Evolutionary conservation across 2,797 vertebrate species (phyloP), one percentile per base, ranked within the genome.

Genomic region (Ciconia nigra): DNA sequence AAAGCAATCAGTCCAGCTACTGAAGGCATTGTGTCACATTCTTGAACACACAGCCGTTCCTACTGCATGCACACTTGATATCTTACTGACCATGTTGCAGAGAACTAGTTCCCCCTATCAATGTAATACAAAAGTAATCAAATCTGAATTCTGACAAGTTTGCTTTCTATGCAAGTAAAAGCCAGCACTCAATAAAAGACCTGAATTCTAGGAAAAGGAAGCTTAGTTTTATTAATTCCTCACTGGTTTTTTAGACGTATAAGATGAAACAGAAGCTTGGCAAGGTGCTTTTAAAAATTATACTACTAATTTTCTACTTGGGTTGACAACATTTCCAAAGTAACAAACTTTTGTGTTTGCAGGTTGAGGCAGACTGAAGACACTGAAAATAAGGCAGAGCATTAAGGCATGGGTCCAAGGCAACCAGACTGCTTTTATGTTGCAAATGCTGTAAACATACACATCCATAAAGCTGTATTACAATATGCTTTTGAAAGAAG

Each of bases 31-130:
- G 7, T n/a, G 13, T 33, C 46, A 76, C 26, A 26, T 49, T 37
- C 19, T 35, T 15, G 21, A 93, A 18, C 11, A 39, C 0, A 2
- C 11, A 83, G 44, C 10, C 6, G 0, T 22, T 62, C 44, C 55
- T 57, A 66, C 13, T 10, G 37, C 19, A 39, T 4, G 17, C 17
- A 84, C 18, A 33, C 47, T 62, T n/a, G 6, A 1, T 39, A 49
- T 28, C 18, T 81, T 58, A 71, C 13, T 51, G n/a, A 37, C 25
- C 25, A 59, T 3, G 2, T 1, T 70, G 21, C 35, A 85, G 24
- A 5, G 15, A 83, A 35, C 0, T 1, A 71, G 13, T 39, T 52
- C n/a, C 24, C 31, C 37, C 18, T 21, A 66, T 4, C 2, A 3
- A 65, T 81, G 42, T 26, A 74, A 86, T 18, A 78, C 13, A 70